Base-by-base conservation (phyloP, 2,888 invertebrate species). In the Dusona sp. region DNA sequence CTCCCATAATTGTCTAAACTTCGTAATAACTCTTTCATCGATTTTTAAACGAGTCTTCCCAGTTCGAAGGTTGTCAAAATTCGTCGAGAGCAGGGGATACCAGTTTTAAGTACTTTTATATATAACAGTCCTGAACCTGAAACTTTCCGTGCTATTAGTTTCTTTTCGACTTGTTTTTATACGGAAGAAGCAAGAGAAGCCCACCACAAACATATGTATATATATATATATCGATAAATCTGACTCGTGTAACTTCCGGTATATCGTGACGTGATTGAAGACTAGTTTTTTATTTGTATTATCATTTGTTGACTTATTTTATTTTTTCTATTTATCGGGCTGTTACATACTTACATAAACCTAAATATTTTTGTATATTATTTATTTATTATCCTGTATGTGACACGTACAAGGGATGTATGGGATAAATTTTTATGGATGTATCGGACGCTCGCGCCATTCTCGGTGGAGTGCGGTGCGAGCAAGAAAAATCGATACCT, bases 401-500 rank as follows among this genome's bases (percentile, higher is more conserved):
- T 29, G 75, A 36, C 19, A 42, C 22, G 61, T n/a, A n/a, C 22
- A 25, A 22, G 36, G 0, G 22, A 11, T 48, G 48, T 48, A 25
- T 25, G 38, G 54, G 48, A 33, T 19, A 51, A 74, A 74, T 45
- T 45, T 64, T 48, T 79, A 79, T 79, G 79, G 85, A 64, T 82
- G 79, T 85, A 85, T 85, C 57, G 82, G 38, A 57, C 48, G 75
- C 64, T 75, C 70, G 68, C 7, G 25, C 25, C 64, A 83, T 77
- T 77, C 54, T 77, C 70, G 68, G 64, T 45, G 25, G 78, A 65
- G 65, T 42, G 83, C 54, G 74, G 25, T 48, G 42, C 48, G 3
- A 22, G n/a, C 67, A 54, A 79, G 83, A 83, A 85, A 84, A 87
- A 84, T 85, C 87, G 81, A 83, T 84, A 84, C 45, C 84, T 79